Base-by-base conservation (phyloP, 2,888 invertebrate genomes). In the Synergus gifuensis region DNA sequence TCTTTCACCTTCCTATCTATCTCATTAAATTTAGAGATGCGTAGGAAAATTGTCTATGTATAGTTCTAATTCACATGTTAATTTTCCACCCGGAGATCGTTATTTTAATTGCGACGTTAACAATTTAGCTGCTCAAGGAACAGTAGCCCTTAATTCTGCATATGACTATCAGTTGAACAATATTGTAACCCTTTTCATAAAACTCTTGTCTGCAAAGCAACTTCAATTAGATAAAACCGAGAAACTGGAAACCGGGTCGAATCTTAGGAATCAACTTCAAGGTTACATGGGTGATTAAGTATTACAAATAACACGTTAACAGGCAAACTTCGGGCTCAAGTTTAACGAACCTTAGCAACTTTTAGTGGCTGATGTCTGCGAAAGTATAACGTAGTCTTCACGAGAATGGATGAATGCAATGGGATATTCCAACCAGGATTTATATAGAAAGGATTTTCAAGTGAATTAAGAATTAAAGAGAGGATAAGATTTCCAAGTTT, bases 21-120 rank as follows among this genome's bases (percentile, higher is more conserved):
- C 5, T 36, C 36, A 36, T 0, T 28, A 28, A 28, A 28, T 28
- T 28, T 28, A 28, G 28, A 28, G 28, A 28, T 28, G 28, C 28
- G 3, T 3, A 28, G 28, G 28, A 28, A 28, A 28, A 28, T 28
- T 28, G 2, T 28, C 3, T 28, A 28, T 28, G 28, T 28, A 28
- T 28, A n/a, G 82, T 83, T 83, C 86, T 90, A 91, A 91, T 91
- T 90, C 89, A 90, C 89, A 89, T 90, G 87, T 89, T 89, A 88
- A 89, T 90, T 88, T 87, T 82, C 85, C 84, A 84, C 83, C 80
- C 82, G 78, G 78, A 66, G 82, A 85, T 86, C 83, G 82, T 78
- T 82, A 84, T 83, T 86, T 87, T 87, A 84, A 88, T 87, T 83
- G 84, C 83, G 79, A 83, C 82, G 83, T 82, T 85, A 84, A 82